Evolutionary conservation across 1,140 invertebrate species (phyloP).

Genomic region (Hermetia illucens): DNA sequence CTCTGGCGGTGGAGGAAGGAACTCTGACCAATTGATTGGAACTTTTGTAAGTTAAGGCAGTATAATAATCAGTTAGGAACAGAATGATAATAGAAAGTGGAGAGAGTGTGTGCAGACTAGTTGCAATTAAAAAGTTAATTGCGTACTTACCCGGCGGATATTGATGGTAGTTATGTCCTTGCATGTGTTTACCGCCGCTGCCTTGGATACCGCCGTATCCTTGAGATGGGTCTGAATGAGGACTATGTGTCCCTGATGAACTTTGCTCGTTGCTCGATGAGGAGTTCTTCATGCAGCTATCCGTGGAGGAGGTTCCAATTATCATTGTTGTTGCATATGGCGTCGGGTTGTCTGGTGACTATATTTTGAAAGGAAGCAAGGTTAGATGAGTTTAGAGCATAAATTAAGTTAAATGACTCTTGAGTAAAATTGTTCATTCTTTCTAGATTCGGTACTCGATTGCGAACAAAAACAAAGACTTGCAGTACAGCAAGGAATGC

Average conservation of each 20-base stretch:
- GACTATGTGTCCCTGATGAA: conserved; percentile 37
- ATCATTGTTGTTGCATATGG: conserved; percentile 72
- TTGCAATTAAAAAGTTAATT: conserved; percentile 24
- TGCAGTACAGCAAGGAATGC: no score
- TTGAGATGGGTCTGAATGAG: conserved; percentile 21
- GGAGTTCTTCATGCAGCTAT: conserved; percentile 33
- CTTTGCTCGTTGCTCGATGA: conserved; percentile 33
- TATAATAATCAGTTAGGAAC: not conserved
- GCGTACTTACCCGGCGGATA: conserved; percentile 31
- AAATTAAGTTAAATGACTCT: no score
- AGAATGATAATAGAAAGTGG: no score
- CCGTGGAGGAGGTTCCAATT: conserved; percentile 35
- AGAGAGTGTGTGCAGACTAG: conserved; percentile 26
- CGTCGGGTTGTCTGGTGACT: conserved; percentile 53
- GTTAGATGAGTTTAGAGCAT: not conserved
- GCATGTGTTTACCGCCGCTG: conserved; percentile 1
- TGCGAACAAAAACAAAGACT: no score
- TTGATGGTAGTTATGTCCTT: conserved; percentile 34
- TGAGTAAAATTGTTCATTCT: no score
- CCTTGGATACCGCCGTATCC: conserved; percentile 3
- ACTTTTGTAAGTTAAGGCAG: conserved; percentile 22
- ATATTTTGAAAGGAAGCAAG: conserved; percentile 11
- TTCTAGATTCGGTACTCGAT: no score
- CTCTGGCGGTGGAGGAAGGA: conserved; percentile 64
- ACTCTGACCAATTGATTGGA: conserved; percentile 61